Conservation (phyloP, 2,797 vertebrate species). For the Triplophysa bombifrons region DNA sequence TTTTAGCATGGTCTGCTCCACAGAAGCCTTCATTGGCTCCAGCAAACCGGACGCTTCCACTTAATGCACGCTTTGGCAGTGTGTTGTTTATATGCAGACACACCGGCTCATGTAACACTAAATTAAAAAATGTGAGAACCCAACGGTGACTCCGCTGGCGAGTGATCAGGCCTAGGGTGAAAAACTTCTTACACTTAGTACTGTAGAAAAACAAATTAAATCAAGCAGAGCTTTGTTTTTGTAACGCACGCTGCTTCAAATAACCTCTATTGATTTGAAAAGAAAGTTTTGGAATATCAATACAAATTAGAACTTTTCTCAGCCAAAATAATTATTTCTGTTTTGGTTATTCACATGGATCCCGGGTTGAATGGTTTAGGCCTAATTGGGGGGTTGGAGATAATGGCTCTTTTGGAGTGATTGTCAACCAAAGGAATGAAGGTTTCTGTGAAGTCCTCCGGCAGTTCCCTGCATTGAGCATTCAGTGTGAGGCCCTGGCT, state of each 20-base stretch:
- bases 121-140: slow-evolving; percentile 20
- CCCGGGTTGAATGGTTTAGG: slow-evolving; percentile 31
- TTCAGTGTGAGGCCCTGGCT: slow-evolving; percentile 55
- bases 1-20: slow-evolving; percentile 15
- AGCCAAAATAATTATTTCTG: slow-evolving; percentile 28
- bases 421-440: slow-evolving; percentile 49
- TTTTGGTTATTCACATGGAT: slow-evolving; percentile 48
- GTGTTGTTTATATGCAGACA: slow-evolving; percentile 20
- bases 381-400: slow-evolving; percentile 53
- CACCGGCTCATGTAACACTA: slow-evolving; percentile 21
- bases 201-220: slow-evolving; percentile 20
- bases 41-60: slow-evolving; percentile 9
- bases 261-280: slow-evolving; percentile 22
- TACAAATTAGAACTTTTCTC: slow-evolving; percentile 37
- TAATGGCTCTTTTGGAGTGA: slow-evolving; percentile 51
- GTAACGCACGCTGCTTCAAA: slow-evolving; percentile 33
- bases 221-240: slow-evolving; percentile 4
- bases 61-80: slow-evolving; percentile 28
- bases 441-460: slow-evolving; percentile 55
- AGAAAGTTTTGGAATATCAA: slow-evolving; percentile 42
- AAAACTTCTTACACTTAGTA: slow-evolving; percentile 7
- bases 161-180: background rate
- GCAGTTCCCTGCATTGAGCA: slow-evolving; percentile 53
- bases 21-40: slow-evolving; percentile 22
- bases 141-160: background rate